Percentiles rank a stretch among this genome's conserved stretches.
Conservation (phyloP, 2,888 invertebrate species). For the Tiphia femorata region DNA sequence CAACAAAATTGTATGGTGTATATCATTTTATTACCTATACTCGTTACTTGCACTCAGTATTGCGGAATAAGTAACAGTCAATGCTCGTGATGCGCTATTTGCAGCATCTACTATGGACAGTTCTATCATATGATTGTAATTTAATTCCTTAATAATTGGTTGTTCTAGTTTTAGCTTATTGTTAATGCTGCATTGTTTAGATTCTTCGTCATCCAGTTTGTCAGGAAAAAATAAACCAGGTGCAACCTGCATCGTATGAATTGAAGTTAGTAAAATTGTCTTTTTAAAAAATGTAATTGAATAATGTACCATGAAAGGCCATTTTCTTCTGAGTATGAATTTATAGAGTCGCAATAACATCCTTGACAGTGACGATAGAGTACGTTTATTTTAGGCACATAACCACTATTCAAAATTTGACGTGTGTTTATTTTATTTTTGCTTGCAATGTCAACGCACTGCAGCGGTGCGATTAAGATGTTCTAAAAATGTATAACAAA, state of each 20-base stretch:
- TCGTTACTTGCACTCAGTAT: constrained; percentile 58
- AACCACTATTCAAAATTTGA: too few species aligned
- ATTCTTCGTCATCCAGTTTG: constrained; percentile 27
- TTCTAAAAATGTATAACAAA: too few species aligned
- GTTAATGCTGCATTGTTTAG: constrained; percentile 6
- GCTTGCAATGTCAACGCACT: too few species aligned
- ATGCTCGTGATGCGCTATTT: constrained; percentile 58
- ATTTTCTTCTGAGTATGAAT: too few species aligned
- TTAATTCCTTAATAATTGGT: constrained; percentile 47
- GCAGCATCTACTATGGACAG: constrained; percentile 59
- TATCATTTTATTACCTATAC: constrained; percentile 54
- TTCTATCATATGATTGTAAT: constrained; percentile 60
- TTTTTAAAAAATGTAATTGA: too few species aligned
- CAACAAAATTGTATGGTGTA: background rate
- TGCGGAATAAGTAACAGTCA: constrained; percentile 59
- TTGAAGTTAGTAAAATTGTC: too few species aligned
- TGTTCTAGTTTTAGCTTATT: constrained; percentile 51
- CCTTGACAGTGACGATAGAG: too few species aligned
- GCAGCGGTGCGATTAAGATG: too few species aligned
- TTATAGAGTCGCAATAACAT: too few species aligned
- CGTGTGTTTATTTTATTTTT: too few species aligned
- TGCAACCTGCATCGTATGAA: constrained; percentile 45
- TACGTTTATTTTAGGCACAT: too few species aligned
- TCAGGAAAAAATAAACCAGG: constrained; percentile 43
- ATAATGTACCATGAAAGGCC: too few species aligned